Evolutionary conservation across 2,888 invertebrate genomes (phyloP), one percentile per base, ranked within the genome.

Genomic region (Gryllus longicercus): DNA sequence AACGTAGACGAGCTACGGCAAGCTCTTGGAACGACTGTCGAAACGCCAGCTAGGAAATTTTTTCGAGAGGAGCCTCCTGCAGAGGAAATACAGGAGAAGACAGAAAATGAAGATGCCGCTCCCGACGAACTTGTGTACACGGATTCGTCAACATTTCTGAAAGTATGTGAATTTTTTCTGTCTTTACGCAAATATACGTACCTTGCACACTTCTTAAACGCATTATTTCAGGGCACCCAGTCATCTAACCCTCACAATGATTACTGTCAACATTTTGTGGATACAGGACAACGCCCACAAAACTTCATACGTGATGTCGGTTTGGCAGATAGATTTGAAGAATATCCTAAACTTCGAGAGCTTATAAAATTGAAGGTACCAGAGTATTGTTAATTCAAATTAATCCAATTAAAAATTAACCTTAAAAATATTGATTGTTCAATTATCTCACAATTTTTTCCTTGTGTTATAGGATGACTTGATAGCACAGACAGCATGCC

Each of bases 211-310:
- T 14, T 18, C n/a, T 63, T 16, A 63, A 14, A 78, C 81, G 78
- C 80, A 74, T 82, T 80, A 79, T 85, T 86, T 78, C 87, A 96
- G 95, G 98, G 98, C 16, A 98, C 98, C 5, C 98, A 98, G 87
- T 98, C 97, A 78, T 97, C 97, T 5, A 98, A 98, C 88, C 98
- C 98, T 0, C 98, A 99, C 88, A 99, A 99, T 88, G 99, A 99
- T 88, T 99, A 99, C 87, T 98, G 98, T 87, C 98, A 99, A 87
- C 97, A 99, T 88, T 99, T 98, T 87, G 97, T 99, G 12, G 98
- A 99, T 88, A 98, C 98, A 0, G 98, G 98, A 0, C 98, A 99
- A 86, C 88, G 98, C 81, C 98, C 98, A 0, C 98, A 99, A 88
- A 99, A 99, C 88, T 99, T 98, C 86, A 99, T 99, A 84, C 90